Percentiles rank a stretch among this genome's conserved stretches.
These are phyloP conservation scores for Temnothorax unifasciatus DNA, from an alignment of 2,888 invertebrate genomes.

Conservation along the genomic window DNA sequence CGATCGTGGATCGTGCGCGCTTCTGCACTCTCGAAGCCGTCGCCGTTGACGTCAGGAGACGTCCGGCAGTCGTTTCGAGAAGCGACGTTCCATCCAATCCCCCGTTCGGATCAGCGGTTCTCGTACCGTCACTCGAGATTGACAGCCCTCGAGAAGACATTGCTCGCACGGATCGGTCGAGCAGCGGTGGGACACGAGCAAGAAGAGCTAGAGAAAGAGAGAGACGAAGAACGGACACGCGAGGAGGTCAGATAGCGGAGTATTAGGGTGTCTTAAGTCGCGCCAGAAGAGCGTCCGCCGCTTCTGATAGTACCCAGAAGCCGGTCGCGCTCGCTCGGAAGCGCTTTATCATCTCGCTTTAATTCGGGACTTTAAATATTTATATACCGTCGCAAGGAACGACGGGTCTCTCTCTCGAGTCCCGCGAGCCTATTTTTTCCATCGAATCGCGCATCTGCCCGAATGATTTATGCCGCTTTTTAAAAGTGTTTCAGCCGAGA, in stretches of 20 bases:
- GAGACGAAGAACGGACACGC: conserved; percentile 39
- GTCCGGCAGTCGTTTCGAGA: conserved; percentile 63
- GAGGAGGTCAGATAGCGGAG: conserved; percentile 70
- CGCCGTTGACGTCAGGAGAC: conserved; percentile 77
- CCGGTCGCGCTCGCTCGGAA: conserved; percentile 79
- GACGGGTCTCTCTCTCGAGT: conserved; percentile 67
- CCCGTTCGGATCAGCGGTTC: conserved; percentile 56
- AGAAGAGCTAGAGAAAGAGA: conserved; percentile 31
- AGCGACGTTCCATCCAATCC: conserved; percentile 64
- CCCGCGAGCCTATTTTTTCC: conserved; percentile 73
- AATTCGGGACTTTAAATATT: conserved; percentile 85
- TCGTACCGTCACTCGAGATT: conserved; percentile 76
- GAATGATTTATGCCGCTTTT: conserved; percentile 73
- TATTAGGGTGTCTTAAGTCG: conserved; percentile 68
- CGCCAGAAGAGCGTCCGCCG: conserved; percentile 65
- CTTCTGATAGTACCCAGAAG: conserved; percentile 83
- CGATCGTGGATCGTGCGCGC: conserved; percentile 54
- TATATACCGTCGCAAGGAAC: conserved; percentile 82
- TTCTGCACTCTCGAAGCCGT: conserved; percentile 76
- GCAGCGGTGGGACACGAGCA: conserved; percentile 15
- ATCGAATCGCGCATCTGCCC: conserved; percentile 40
- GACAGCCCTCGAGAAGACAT: conserved; percentile 80
- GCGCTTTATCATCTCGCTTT: conserved; percentile 84
- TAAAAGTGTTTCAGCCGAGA: conserved; percentile 41
- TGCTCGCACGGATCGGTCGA: conserved; percentile 50